A percentile compares a stretch with the other conserved stretches of the same genome.
Evolutionary conservation across 1,140 invertebrate species (phyloP).

Genomic region (Zaprionus ornatus): DNA sequence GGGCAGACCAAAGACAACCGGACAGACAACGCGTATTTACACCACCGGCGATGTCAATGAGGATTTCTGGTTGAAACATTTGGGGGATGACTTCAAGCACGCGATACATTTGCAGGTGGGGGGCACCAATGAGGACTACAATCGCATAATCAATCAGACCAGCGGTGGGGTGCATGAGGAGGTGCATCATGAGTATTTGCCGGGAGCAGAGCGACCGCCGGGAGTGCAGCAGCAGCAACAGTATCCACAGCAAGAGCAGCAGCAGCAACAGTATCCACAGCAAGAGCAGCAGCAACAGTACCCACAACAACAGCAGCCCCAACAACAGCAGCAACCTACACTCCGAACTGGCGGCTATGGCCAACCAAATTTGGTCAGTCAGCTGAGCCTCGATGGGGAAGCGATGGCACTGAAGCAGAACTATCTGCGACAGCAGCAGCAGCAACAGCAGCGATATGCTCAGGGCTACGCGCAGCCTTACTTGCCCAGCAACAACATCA

Average conservation of each 20-base stretch:
- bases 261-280: neutral
- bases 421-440: slow-evolving; percentile 38
- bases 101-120: slow-evolving; percentile 76
- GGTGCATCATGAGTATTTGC: slow-evolving; percentile 70
- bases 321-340: neutral
- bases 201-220: slow-evolving; percentile 56
- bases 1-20: slow-evolving; percentile 50
- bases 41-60: slow-evolving; percentile 74
- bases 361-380: slow-evolving; percentile 20
- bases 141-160: slow-evolving; percentile 64
- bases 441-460: slow-evolving; percentile 22
- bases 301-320: neutral
- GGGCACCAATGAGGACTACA: slow-evolving; percentile 66
- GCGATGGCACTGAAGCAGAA: slow-evolving; percentile 49
- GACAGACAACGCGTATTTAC: slow-evolving; percentile 71
- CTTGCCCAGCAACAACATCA: neutral
- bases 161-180: slow-evolving; percentile 66
- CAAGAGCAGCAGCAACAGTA: neutral
- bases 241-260: neutral
- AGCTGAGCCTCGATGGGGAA: slow-evolving; percentile 44
- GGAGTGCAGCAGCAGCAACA: neutral
- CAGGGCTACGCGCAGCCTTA: slow-evolving; percentile 4
- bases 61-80: slow-evolving; percentile 72
- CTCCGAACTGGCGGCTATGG: neutral
- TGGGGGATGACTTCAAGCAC: slow-evolving; percentile 76